phyloP scores from a whole-genome alignment of 2,797 vertebrate genomes.

The Labeo calbasu region DNA sequence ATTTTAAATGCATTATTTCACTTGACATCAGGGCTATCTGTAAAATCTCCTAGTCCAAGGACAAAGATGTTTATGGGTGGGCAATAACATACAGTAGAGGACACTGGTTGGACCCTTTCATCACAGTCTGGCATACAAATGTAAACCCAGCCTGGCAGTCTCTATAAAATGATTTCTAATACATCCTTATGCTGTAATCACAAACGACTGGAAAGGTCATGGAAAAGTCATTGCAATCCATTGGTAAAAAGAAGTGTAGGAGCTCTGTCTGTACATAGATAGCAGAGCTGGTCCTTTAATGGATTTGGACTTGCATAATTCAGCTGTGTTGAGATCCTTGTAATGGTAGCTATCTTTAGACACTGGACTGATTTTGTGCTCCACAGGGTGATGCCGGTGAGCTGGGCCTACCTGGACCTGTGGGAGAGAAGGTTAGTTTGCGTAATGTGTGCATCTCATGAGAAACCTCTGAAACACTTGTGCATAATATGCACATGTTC shows the following conservation, averaged over 20 bases:
- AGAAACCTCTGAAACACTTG: conserved; percentile 31
- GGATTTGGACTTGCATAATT: conserved; percentile 57
- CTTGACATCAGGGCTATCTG: neutral
- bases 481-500: neutral
- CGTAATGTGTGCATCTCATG: neutral
- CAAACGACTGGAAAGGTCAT: neutral
- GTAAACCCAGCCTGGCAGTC: neutral
- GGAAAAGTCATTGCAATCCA: neutral
- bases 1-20: conserved; percentile 8
- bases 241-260: neutral
- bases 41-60: neutral
- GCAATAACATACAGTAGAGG: neutral
- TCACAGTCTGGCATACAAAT: neutral
- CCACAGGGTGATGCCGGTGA: conserved; percentile 84
- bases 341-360: conserved; percentile 55
- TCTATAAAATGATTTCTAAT: conserved; percentile 13
- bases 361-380: conserved; percentile 41
- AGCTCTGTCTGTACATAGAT: conserved; percentile 8
- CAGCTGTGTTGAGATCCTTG: conserved; percentile 46
- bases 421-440: conserved; percentile 83
- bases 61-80: neutral
- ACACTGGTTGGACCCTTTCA: neutral
- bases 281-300: conserved; percentile 40
- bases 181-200: neutral
- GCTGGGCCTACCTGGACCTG: conserved; percentile 85